Conservation (phyloP, 1,140 invertebrate species). For the Schlechtendalia chinensis region DNA sequence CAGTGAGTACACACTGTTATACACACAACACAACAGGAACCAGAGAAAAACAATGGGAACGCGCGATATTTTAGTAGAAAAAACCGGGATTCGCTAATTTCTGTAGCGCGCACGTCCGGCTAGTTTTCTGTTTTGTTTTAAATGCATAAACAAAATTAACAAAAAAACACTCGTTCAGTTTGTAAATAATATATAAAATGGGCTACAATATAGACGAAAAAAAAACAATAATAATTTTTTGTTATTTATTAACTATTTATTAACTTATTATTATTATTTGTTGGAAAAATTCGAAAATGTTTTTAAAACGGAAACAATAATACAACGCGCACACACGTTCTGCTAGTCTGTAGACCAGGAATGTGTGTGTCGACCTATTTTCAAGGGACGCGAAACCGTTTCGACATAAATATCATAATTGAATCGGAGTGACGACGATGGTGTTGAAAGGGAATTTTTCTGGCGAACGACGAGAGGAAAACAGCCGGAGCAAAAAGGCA, state of each 20-base stretch:
- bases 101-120: not conserved
- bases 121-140: conserved; percentile 10
- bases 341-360: no score
- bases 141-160: not conserved
- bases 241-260: no score
- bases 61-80: not conserved
- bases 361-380: not conserved
- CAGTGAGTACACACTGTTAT: not conserved
- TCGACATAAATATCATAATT: not conserved
- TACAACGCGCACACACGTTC: not conserved
- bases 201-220: not conserved
- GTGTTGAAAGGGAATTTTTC: not conserved
- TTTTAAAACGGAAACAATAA: conserved; percentile 19
- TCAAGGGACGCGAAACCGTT: not conserved
- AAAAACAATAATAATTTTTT: not conserved
- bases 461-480: not conserved
- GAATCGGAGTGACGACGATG: not conserved
- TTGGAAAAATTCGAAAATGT: not conserved
- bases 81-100: not conserved
- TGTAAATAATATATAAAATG: not conserved
- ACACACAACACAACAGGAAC: conserved; percentile 8
- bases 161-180: not conserved
- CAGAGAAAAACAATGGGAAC: conserved; percentile 20
- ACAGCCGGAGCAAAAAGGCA: not conserved
- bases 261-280: not conserved